Evolutionary conservation across 2,888 invertebrate genomes (phyloP).

Genomic region (Pecten maximus): DNA sequence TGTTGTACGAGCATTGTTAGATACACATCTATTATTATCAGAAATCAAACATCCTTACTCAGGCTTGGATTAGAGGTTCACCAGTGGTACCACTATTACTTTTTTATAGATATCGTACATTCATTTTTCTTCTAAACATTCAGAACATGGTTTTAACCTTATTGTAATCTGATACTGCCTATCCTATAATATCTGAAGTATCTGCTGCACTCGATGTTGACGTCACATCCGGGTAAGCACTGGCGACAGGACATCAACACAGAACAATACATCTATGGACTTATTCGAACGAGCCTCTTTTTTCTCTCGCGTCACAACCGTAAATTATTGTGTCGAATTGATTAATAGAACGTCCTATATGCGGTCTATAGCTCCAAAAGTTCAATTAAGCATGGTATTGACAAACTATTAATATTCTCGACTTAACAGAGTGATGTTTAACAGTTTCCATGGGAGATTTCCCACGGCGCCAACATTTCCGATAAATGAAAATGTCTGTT

Average conservation of each 20-base stretch:
- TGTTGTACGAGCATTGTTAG: not conserved
- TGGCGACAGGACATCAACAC: not conserved
- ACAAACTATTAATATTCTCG: slow-evolving; percentile 15
- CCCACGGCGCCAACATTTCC: slow-evolving; percentile 19
- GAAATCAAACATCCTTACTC: no score
- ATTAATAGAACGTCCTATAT: not conserved
- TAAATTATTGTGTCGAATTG: not conserved
- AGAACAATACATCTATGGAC: not conserved
- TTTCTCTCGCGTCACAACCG: not conserved
- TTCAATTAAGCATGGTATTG: slow-evolving; percentile 29
- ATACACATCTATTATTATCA: no score
- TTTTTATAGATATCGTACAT: no score
- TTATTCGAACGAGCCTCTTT: not conserved
- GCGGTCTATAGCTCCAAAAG: not conserved
- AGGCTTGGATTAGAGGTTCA: no score
- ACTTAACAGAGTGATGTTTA: not conserved
- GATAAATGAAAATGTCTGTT: slow-evolving; percentile 19
- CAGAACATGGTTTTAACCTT: no score
- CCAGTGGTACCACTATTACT: no score
- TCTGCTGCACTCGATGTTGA: not conserved
- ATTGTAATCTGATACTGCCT: no score
- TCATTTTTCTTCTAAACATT: no score
- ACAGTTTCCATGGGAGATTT: slow-evolving; percentile 22
- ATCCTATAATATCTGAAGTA: no score
- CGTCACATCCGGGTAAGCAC: not conserved